These are phyloP conservation scores for Arenaria interpres DNA, from an alignment of 2,113 vertebrate genomes.

Conservation along the genomic window DNA sequence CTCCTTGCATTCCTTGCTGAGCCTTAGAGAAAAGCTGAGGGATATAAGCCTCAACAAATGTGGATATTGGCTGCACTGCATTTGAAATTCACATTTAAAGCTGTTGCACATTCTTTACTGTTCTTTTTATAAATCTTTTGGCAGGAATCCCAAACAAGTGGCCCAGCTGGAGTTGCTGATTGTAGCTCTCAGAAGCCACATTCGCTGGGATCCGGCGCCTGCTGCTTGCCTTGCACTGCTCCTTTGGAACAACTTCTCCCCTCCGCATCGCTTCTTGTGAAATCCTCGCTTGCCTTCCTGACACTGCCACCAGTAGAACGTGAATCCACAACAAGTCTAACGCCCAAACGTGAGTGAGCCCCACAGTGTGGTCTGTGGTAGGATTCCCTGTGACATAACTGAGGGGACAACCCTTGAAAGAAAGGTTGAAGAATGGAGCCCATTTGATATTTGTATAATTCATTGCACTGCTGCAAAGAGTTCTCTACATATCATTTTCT, in stretches of 20 bases:
- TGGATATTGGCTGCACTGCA: conserved; percentile 39
- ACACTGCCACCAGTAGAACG: not conserved
- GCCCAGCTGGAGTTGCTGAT: conserved; percentile 54
- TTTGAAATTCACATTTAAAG: conserved; percentile 50
- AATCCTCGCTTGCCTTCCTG: not conserved
- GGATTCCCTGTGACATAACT: not conserved
- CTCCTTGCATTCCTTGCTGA: conserved; percentile 38
- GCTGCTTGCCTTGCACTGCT: conserved; percentile 31
- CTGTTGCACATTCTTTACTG: conserved; percentile 49
- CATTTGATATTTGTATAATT: not conserved
- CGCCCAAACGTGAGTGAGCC: not conserved
- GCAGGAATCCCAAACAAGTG: conserved; percentile 60
- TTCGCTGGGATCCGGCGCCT: not conserved
- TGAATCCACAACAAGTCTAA: not conserved
- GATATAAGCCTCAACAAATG: conserved; percentile 43
- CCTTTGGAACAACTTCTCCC: not conserved
- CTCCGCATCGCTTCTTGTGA: not conserved
- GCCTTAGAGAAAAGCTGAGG: conserved; percentile 28
- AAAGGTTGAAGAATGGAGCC: not conserved
- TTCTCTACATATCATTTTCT: not conserved
- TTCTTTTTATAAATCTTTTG: conserved; percentile 62
- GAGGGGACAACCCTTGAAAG: not conserved
- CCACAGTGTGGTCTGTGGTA: not conserved
- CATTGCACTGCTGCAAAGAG: not conserved
- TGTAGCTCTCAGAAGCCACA: conserved; percentile 38